Evolutionary conservation across 2,797 vertebrate species (phyloP).

Genomic region (Oceanodroma leucorhoa): DNA sequence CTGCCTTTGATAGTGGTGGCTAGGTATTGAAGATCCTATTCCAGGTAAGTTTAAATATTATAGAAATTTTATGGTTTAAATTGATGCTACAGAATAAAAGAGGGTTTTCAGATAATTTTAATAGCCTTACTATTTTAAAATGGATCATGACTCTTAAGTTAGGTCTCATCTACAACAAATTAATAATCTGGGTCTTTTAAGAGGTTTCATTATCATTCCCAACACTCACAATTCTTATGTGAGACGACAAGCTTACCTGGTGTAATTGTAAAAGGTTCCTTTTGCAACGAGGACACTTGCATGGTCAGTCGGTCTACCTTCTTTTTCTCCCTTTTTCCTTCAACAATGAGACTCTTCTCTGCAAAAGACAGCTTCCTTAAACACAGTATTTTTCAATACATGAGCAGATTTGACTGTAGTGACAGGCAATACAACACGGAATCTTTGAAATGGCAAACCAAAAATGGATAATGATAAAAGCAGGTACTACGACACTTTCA

Average conservation of each 20-base stretch:
- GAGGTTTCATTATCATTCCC: not conserved
- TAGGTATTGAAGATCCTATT: not conserved
- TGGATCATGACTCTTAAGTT: not conserved
- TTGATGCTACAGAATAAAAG: not conserved
- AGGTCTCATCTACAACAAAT: not conserved
- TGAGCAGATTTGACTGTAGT: not conserved
- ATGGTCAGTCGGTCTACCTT: constrained; percentile 90
- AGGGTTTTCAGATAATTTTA: not conserved
- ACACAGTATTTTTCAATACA: not conserved
- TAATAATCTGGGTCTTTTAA: not conserved
- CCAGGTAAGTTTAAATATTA: not conserved
- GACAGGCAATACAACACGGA: not conserved
- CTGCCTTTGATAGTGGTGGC: not conserved
- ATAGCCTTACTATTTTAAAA: not conserved
- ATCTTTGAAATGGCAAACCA: not conserved
- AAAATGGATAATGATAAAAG: not conserved
- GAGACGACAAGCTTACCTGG: constrained; percentile 77
- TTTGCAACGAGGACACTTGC: constrained; percentile 84
- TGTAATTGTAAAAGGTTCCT: constrained; percentile 86
- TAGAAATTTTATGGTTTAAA: not conserved
- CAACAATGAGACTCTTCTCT: constrained; percentile 86
- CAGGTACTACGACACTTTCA: not conserved
- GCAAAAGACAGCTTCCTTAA: constrained; percentile 51
- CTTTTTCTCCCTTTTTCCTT: constrained; percentile 93
- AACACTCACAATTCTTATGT: not conserved